Percentiles rank a stretch among this genome's conserved stretches.
Conservation (phyloP, 2,888 invertebrate species). For the Polia nebulosa region DNA sequence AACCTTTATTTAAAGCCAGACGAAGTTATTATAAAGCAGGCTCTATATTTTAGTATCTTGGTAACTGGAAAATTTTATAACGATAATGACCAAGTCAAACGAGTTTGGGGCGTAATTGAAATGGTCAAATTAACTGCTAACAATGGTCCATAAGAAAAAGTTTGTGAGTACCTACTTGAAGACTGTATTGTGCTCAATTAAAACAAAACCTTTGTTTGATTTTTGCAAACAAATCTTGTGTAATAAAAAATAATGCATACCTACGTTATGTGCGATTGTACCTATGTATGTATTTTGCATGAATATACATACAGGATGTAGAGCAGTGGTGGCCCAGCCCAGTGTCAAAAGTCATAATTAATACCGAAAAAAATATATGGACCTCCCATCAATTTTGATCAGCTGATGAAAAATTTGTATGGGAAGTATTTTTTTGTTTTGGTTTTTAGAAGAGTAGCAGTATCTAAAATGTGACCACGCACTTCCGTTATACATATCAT, state of each 20-base stretch:
- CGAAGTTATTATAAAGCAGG: background rate
- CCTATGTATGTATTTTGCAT: too few species aligned
- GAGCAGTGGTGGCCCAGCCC: too few species aligned
- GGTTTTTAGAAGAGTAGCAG: too few species aligned
- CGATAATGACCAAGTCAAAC: background rate
- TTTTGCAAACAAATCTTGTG: background rate
- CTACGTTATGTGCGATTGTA: background rate
- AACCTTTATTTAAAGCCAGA: background rate
- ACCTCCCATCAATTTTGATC: too few species aligned
- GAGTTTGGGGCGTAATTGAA: conserved; percentile 6
- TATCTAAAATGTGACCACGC: too few species aligned
- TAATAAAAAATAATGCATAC: background rate
- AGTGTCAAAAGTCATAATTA: too few species aligned
- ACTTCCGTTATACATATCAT: too few species aligned
- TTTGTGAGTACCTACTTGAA: background rate
- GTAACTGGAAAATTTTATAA: background rate
- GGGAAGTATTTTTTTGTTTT: too few species aligned
- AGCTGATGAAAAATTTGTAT: too few species aligned
- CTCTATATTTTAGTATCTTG: background rate
- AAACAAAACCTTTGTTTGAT: conserved; percentile 42
- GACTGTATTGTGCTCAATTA: conserved; percentile 26
- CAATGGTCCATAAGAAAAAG: conserved; percentile 32
- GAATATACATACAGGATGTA: too few species aligned
- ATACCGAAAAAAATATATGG: too few species aligned
- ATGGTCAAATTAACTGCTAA: conserved; percentile 3